These are phyloP conservation scores for Popillia japonica DNA, from an alignment of 1,140 invertebrate species.

Conservation along the genomic window DNA sequence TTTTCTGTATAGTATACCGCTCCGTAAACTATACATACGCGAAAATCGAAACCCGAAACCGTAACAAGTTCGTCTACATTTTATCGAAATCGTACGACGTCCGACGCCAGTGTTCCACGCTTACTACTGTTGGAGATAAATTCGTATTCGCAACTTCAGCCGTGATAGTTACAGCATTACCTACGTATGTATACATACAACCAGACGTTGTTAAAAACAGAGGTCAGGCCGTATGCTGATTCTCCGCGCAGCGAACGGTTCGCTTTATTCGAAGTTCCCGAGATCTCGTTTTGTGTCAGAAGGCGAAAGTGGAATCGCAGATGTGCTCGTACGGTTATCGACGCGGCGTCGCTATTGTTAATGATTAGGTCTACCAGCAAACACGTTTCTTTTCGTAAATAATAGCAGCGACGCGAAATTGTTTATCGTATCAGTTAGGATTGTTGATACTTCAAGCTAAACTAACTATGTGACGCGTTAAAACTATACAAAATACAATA, in stretches of 20 bases:
- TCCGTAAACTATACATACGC: no score
- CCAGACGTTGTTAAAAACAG: neutral
- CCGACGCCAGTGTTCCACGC: neutral
- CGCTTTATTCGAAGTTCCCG: neutral
- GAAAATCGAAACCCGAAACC: neutral
- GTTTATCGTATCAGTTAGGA: no score
- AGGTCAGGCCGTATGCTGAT: neutral
- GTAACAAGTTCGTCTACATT: neutral
- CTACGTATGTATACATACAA: no score
- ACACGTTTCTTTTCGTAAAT: neutral
- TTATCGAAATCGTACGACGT: slow-evolving; percentile 1
- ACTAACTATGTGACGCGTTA: no score
- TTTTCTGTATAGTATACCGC: neutral
- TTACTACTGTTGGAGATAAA: neutral
- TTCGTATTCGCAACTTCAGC: neutral
- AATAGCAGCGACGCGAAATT: neutral
- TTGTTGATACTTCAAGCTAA: no score
- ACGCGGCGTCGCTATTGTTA: no score
- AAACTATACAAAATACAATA: no score
- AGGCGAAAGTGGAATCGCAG: neutral
- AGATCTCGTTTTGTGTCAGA: neutral
- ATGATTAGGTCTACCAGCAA: no score
- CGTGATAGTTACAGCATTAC: neutral
- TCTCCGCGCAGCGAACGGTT: neutral
- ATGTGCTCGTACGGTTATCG: neutral